phyloP scores from a whole-genome alignment of 2,888 invertebrate species.

The Villa cingulata region DNA sequence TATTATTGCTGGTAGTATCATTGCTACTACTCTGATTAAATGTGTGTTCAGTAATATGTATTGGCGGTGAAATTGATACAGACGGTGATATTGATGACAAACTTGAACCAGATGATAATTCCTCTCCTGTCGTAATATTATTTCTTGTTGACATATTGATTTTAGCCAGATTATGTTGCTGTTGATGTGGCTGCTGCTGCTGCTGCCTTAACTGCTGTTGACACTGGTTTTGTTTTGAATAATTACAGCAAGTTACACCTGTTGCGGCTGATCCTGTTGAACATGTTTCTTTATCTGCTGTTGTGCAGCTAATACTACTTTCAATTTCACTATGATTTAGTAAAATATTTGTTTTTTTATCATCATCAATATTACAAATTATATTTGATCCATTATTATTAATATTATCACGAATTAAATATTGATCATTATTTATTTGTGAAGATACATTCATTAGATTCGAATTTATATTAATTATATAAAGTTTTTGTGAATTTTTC shows the following conservation, averaged over 20 bases:
- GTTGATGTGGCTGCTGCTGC: too few relatives aligned
- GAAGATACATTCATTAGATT: neutral
- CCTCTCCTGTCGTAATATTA: neutral
- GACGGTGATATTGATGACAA: conserved; percentile 31
- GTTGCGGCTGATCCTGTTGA: too few relatives aligned
- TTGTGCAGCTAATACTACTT: too few relatives aligned
- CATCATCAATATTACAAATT: neutral
- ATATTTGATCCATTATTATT: neutral
- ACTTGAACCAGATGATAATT: conserved; percentile 16
- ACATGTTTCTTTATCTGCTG: too few relatives aligned
- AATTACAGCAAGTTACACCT: too few relatives aligned
- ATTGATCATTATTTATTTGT: neutral
- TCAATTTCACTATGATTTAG: neutral
- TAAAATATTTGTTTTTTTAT: neutral
- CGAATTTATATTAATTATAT: neutral
- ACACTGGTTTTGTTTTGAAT: neutral
- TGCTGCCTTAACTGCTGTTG: too few relatives aligned
- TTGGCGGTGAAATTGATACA: conserved; percentile 30
- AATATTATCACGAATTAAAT: too few relatives aligned
- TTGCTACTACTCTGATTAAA: neutral
- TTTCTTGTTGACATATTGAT: neutral
- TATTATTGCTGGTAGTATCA: neutral
- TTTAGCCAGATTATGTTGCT: too few relatives aligned
- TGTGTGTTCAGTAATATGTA: too few relatives aligned
- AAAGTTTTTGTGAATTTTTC: conserved; percentile 5